Percentiles rank a stretch among this genome's conserved stretches.
Conservation (phyloP, 2,888 invertebrate species). For the Epinotia bilunana region DNA sequence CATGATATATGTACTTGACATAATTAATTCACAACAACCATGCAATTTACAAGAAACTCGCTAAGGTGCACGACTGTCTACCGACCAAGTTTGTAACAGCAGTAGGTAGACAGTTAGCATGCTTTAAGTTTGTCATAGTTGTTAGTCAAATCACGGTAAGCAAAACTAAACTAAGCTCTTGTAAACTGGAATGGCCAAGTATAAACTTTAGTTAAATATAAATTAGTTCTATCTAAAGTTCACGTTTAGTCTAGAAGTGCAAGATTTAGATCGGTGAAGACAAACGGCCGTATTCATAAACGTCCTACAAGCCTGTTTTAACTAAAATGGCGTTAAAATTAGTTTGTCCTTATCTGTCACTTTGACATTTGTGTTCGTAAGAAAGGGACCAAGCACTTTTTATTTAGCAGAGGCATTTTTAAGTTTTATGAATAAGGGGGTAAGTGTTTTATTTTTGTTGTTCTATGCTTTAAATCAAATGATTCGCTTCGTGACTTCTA, state of each 20-base stretch:
- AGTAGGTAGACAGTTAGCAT: slow-evolving; percentile 29
- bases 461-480: no score
- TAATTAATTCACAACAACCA: slow-evolving; percentile 6
- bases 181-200: slow-evolving; percentile 14
- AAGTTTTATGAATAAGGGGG: no score
- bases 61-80: slow-evolving; percentile 14
- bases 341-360: no score
- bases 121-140: slow-evolving; percentile 24
- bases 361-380: no score
- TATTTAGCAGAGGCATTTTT: no score
- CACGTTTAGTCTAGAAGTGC: neutral
- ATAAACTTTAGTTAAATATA: slow-evolving; percentile 16
- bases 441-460: no score
- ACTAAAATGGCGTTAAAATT: no score
- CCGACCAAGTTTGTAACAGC: slow-evolving; percentile 20
- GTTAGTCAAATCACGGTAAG: slow-evolving; percentile 31
- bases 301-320: no score
- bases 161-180: slow-evolving; percentile 20
- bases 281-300: no score
- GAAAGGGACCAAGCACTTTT: no score
- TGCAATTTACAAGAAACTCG: slow-evolving; percentile 10
- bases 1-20: neutral
- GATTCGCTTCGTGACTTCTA: no score
- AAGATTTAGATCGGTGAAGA: neutral
- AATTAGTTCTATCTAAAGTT: slow-evolving; percentile 11